phyloP scores from a whole-genome alignment of 2,888 invertebrate species.

The Lochmaea crataegi region DNA sequence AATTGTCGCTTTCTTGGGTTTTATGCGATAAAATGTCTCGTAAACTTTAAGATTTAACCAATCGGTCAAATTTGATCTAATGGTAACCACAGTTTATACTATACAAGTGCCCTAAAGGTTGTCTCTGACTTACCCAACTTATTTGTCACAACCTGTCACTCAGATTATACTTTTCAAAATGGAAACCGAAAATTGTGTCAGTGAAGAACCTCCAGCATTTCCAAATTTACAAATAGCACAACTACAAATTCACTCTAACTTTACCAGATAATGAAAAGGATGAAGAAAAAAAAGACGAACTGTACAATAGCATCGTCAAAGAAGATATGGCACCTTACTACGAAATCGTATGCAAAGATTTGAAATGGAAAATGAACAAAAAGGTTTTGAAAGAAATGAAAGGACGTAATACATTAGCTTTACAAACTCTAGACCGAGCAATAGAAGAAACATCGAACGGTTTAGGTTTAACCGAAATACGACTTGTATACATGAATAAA shows the following conservation, averaged over 20 bases:
- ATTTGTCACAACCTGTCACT: neutral
- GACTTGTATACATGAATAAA: constrained; percentile 59
- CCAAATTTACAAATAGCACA: constrained; percentile 66
- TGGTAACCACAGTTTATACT: too few relatives aligned
- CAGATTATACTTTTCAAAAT: constrained; percentile 25
- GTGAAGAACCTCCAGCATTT: constrained; percentile 46
- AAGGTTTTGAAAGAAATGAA: constrained; percentile 49
- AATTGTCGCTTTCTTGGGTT: too few relatives aligned
- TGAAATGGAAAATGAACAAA: constrained; percentile 67
- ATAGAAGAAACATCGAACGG: constrained; percentile 51
- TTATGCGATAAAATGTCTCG: too few relatives aligned
- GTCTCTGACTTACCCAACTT: neutral
- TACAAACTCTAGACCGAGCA: constrained; percentile 52
- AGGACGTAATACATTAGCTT: constrained; percentile 49
- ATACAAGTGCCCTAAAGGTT: too few relatives aligned
- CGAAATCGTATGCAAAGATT: constrained; percentile 67
- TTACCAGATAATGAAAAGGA: constrained; percentile 66
- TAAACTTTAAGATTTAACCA: too few relatives aligned
- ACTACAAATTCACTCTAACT: constrained; percentile 68
- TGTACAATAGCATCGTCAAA: constrained; percentile 66
- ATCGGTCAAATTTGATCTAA: too few relatives aligned
- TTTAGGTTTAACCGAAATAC: constrained; percentile 50
- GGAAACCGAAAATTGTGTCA: constrained; percentile 43
- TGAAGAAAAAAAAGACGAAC: constrained; percentile 62
- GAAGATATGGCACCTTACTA: constrained; percentile 75